Evolutionary conservation across 2,797 vertebrate genomes (phyloP), one percentile per base, ranked within the genome.

Genomic region (Nothura maculosa): DNA sequence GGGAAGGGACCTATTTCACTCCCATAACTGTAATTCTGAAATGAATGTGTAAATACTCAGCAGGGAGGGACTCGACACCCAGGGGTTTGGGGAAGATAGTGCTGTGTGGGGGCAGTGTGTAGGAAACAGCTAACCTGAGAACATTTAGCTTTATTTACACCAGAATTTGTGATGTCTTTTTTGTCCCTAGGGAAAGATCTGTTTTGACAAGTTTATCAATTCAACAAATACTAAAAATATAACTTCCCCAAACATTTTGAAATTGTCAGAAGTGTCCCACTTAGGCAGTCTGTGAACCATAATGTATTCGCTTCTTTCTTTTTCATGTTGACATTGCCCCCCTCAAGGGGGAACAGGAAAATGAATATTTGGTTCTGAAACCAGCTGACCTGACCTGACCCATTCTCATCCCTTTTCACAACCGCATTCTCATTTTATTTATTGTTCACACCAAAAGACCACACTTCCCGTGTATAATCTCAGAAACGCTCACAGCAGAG

Each of bases 141-240:
- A 18, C 43, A 45, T 25, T 32, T 36, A 7, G 13, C 15, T 45
- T 21, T 80, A 30, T 62, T 87, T 72, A 54, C 28, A 17, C 42
- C 24, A 42, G 3, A 54, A 54, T 70, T 54, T 70, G 34, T 69
- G 21, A 21, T 75, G 54, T n/a, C 67, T 2, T 19, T 81, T 40
- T 60, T 19, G 42, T 83, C 30, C 34, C 13, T 18, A 17, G 72
- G 9, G 84, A 84, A 15, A 27, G 5, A 52, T 48, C 22, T 9
- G 3, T 74, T 89, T 87, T 50, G 57, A 54, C 69, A 89, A 75
- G 57, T 12, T 78, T 93, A 70, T 70, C 61, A 45, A 3, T 74
- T 58, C 58, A 55, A 10, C 28, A 69, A 67, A 50, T 80, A 52
- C 68, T 82, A 81, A 93, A 94, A 96, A 90, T 89, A 70, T 10